Percentiles rank a stretch among this genome's conserved stretches.
These are phyloP conservation scores for Numida meleagris DNA, from an alignment of 2,113 vertebrate species.

Conservation along the genomic window DNA sequence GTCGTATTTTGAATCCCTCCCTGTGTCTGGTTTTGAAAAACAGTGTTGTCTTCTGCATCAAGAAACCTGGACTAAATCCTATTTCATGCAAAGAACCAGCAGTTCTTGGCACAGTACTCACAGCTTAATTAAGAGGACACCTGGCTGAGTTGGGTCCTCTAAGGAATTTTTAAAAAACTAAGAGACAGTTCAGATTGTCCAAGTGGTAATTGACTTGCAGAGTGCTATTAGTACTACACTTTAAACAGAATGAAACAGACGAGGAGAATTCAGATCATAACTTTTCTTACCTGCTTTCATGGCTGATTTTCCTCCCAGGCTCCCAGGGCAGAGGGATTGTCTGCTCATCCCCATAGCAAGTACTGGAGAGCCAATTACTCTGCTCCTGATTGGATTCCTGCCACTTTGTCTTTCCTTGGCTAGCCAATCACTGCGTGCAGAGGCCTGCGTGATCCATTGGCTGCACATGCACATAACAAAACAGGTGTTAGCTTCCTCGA, in stretches of 20 bases:
- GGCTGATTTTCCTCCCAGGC: background rate
- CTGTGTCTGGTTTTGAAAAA: background rate
- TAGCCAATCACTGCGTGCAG: background rate
- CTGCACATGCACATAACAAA: fast-evolving
- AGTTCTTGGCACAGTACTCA: background rate
- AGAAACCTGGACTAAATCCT: background rate
- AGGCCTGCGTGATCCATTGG: background rate
- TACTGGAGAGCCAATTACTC: background rate
- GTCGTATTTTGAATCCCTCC: background rate
- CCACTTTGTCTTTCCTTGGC: background rate
- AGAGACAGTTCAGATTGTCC: background rate
- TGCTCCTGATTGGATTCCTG: background rate
- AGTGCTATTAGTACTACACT: background rate
- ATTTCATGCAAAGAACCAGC: background rate
- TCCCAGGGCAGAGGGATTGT: background rate
- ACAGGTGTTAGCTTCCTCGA: background rate
- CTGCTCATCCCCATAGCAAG: background rate
- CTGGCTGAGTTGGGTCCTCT: background rate
- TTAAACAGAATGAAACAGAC: background rate
- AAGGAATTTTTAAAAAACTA: background rate
- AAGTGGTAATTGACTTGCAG: background rate
- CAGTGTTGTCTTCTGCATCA: background rate
- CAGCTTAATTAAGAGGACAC: background rate
- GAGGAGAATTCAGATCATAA: background rate
- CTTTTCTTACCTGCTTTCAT: background rate